Conservation (phyloP, 2,888 invertebrate species). For the Pinctada fucata region DNA sequence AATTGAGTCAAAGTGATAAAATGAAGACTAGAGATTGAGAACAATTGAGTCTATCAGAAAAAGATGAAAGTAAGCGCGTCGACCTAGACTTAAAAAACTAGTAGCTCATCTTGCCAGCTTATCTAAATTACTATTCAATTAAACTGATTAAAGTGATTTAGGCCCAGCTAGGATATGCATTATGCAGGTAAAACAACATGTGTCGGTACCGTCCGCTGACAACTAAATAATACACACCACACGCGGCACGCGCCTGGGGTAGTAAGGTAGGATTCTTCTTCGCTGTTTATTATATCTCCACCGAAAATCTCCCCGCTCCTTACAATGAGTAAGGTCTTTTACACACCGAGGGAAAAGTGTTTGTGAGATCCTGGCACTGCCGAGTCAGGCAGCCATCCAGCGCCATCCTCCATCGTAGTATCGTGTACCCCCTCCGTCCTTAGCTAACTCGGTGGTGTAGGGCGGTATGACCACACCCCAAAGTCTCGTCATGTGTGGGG, state of each 20-base stretch:
- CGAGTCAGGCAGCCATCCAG: neutral
- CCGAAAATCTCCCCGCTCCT: neutral
- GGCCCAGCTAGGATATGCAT: too few species aligned
- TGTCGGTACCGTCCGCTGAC: slow-evolving; percentile 16
- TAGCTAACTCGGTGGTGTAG: neutral
- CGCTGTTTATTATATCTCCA: neutral
- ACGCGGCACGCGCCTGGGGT: slow-evolving; percentile 3
- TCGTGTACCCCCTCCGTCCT: neutral
- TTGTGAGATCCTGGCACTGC: slow-evolving; percentile 11
- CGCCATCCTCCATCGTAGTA: neutral
- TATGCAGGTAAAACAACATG: slow-evolving; percentile 6
- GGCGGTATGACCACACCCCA: neutral
- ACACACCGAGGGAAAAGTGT: neutral
- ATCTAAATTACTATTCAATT: too few species aligned
- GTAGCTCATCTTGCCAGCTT: too few species aligned
- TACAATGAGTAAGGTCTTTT: slow-evolving; percentile 4
- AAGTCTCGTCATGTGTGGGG: neutral
- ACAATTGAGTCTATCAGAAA: too few species aligned
- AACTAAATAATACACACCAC: slow-evolving; percentile 27
- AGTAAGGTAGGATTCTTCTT: slow-evolving; percentile 10
- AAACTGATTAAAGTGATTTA: too few species aligned
- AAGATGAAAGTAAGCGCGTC: too few species aligned
- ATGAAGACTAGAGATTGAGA: too few species aligned
- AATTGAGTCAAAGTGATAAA: too few species aligned
- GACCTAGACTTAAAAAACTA: too few species aligned